phyloP scores from a whole-genome alignment of 2,797 vertebrate species.

The Clamator glandarius region DNA sequence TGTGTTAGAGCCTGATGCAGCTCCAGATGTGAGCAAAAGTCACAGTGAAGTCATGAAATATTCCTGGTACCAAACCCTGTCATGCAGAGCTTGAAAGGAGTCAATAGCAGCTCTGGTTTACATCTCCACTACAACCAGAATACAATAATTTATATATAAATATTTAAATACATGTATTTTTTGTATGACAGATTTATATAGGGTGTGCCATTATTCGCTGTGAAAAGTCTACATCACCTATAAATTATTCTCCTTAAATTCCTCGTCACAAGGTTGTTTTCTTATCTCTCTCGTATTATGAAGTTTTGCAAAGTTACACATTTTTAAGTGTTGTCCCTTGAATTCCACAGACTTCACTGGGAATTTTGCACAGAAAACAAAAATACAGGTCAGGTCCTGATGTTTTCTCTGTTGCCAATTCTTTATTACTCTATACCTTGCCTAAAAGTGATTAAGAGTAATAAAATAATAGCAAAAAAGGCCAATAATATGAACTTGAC shows the following conservation, averaged over 20 bases:
- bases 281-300: neutral
- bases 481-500: neutral
- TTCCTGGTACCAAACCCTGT: neutral
- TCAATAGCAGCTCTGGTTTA: neutral
- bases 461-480: neutral
- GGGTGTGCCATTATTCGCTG: neutral
- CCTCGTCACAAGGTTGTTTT: neutral
- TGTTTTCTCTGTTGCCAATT: constrained; percentile 1
- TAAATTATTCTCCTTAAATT: constrained; percentile 6
- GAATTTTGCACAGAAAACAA: constrained; percentile 3
- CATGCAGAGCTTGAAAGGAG: accelerated
- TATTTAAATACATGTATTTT: constrained; percentile 66
- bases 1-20: neutral
- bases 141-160: neutral
- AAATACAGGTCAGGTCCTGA: neutral
- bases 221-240: neutral
- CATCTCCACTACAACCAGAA: neutral
- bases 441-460: neutral
- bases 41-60: accelerated
- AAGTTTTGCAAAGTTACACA: neutral
- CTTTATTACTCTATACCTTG: constrained; percentile 1
- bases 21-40: neutral
- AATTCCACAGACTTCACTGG: constrained; percentile 5
- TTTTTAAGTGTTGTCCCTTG: neutral
- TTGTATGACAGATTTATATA: constrained; percentile 61